Conservation (phyloP, 2,113 vertebrate genomes). For the Melospiza melodia region DNA sequence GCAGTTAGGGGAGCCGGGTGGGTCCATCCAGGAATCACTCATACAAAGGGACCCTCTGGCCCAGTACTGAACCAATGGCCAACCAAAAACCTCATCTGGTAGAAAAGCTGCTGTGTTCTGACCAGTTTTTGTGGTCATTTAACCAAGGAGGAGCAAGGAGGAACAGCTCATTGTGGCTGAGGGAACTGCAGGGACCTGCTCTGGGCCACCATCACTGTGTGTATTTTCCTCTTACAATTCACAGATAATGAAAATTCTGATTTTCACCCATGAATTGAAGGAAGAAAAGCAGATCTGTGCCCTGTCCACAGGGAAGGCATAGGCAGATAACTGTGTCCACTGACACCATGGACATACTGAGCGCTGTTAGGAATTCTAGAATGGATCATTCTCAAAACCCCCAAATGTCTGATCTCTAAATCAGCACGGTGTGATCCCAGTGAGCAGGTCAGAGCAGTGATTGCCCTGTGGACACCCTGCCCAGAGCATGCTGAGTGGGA, state of each 20-base stretch:
- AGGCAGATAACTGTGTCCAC: not conserved
- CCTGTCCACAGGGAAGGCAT: not conserved
- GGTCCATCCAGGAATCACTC: not conserved
- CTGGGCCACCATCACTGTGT: rapidly evolving
- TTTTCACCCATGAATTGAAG: not conserved
- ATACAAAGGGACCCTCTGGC: not conserved
- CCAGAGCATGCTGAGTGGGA: rapidly evolving
- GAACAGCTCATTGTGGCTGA: not conserved
- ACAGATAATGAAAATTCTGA: not conserved
- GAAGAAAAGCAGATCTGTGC: not conserved
- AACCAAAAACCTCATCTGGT: not conserved
- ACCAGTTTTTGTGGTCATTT: not conserved
- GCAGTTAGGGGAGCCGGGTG: not conserved
- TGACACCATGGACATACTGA: rapidly evolving
- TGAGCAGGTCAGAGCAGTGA: not conserved
- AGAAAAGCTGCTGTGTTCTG: not conserved
- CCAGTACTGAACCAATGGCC: not conserved
- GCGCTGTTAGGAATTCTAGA: not conserved
- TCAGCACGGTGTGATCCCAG: not conserved
- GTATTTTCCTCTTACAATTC: not conserved
- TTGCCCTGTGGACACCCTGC: not conserved
- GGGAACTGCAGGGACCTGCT: not conserved
- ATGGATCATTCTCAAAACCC: not conserved
- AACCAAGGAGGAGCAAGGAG: not conserved
- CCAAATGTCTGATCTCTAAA: not conserved